These are phyloP conservation scores for Dendrophyllia cribrosa DNA, from an alignment of 64 coral and sea anemone species.

Conservation along the genomic window DNA sequence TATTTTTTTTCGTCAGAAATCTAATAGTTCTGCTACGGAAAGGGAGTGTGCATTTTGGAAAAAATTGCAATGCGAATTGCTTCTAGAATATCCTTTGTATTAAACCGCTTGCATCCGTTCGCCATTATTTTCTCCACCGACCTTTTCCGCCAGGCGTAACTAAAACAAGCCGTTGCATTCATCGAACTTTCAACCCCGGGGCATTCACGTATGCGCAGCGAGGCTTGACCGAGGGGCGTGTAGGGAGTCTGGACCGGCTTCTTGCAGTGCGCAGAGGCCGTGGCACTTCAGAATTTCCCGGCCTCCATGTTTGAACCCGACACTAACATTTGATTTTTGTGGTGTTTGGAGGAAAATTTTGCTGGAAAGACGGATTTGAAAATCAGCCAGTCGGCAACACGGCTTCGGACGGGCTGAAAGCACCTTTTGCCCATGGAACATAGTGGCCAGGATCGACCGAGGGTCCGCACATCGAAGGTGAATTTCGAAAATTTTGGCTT, in stretches of 20 bases:
- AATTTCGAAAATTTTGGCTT: conserved; percentile 85
- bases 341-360: conserved; percentile 63
- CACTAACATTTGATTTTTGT: conserved; percentile 76
- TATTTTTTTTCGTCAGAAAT: background rate
- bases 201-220: background rate
- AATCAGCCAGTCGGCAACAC: conserved; percentile 66
- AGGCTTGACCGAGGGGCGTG: conserved; percentile 71
- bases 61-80: background rate
- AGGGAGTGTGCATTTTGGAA: background rate
- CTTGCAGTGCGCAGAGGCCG: conserved; percentile 59
- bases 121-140: background rate
- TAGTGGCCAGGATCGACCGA: conserved; percentile 93
- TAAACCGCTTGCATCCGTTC: conserved; percentile 5
- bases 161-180: background rate
- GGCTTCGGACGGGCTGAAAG: conserved; percentile 80
- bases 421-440: conserved; percentile 93
- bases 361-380: conserved; percentile 72
- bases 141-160: conserved; percentile 9
- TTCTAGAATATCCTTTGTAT: conserved; percentile 13
- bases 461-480: conserved; percentile 96
- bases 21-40: background rate
- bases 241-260: conserved; percentile 64
- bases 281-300: conserved; percentile 38
- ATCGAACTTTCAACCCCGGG: background rate
- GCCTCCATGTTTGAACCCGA: conserved; percentile 55